Percentiles rank a stretch among this genome's conserved stretches.
These are phyloP conservation scores for Liasis olivaceus DNA, from an alignment of 2,797 vertebrate species.

Conservation along the genomic window DNA sequence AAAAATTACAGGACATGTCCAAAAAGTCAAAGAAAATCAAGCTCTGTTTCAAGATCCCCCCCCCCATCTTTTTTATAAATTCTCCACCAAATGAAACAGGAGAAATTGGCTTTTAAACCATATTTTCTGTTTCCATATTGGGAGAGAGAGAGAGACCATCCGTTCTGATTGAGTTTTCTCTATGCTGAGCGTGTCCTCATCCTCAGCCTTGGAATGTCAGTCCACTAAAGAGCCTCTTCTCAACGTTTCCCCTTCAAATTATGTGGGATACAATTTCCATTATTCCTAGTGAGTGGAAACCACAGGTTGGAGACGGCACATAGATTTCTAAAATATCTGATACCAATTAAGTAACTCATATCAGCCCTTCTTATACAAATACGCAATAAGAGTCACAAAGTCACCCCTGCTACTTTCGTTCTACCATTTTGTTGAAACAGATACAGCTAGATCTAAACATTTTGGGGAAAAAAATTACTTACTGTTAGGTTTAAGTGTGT, in stretches of 20 bases:
- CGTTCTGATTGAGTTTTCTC: not conserved
- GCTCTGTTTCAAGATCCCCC: not conserved
- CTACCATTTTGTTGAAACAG: not conserved
- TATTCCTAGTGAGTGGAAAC: not conserved
- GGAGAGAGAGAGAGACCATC: not conserved
- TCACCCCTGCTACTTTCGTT: not conserved
- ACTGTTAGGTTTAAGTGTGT: not conserved
- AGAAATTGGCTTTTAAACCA: not conserved
- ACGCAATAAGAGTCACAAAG: not conserved
- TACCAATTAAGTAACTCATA: not conserved
- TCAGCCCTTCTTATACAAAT: not conserved
- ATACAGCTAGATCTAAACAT: not conserved
- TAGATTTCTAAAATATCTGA: not conserved
- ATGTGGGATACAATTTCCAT: not conserved
- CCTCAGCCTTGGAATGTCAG: not conserved
- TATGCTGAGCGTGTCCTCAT: not conserved
- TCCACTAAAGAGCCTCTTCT: not conserved
- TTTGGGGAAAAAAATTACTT: not conserved
- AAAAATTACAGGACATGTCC: not conserved
- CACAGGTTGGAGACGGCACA: not conserved
- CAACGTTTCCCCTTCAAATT: not conserved
- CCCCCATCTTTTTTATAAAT: not conserved
- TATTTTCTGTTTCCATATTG: not conserved
- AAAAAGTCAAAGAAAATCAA: not conserved
- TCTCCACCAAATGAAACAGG: not conserved